Evolutionary conservation across 2,797 vertebrate species (phyloP).

Genomic region (Epinephelus malabaricus): DNA sequence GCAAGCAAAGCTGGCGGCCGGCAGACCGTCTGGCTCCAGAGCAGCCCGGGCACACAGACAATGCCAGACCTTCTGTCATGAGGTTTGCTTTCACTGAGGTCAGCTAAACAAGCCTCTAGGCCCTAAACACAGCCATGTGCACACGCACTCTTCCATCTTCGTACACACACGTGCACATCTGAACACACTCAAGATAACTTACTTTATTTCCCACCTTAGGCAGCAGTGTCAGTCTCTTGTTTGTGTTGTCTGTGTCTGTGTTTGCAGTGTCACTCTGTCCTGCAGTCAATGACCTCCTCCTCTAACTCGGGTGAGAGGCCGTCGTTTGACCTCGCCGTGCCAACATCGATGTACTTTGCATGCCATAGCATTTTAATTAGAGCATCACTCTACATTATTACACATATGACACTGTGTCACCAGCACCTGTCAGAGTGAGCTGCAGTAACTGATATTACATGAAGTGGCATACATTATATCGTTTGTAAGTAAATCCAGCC

Average conservation of each 20-base stretch:
- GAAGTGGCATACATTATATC: not conserved
- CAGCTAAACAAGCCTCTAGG: constrained; percentile 84
- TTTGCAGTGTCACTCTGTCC: constrained; percentile 64
- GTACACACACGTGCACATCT: constrained; percentile 51
- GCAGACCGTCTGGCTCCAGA: constrained; percentile 93
- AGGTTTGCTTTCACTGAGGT: constrained; percentile 88
- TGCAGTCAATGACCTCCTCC: constrained; percentile 54
- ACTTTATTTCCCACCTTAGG: constrained; percentile 57
- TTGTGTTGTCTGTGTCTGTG: constrained; percentile 73
- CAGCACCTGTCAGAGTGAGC: constrained; percentile 11
- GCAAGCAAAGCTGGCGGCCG: constrained; percentile 88
- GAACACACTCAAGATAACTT: constrained; percentile 64
- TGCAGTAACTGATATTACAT: not conserved
- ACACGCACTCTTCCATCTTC: constrained; percentile 53
- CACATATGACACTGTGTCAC: not conserved
- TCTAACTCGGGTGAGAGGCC: constrained; percentile 24
- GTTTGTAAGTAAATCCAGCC: not conserved
- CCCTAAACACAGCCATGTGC: constrained; percentile 77
- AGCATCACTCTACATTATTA: constrained; percentile 38
- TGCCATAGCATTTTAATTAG: constrained; percentile 23
- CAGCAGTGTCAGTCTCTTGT: constrained; percentile 60
- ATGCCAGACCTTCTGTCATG: constrained; percentile 89
- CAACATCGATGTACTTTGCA: constrained; percentile 20
- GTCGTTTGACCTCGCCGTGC: constrained; percentile 18
- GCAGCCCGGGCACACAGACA: constrained; percentile 88